These are phyloP conservation scores for Brenthis ino DNA, from an alignment of 2,888 invertebrate species.

Conservation along the genomic window DNA sequence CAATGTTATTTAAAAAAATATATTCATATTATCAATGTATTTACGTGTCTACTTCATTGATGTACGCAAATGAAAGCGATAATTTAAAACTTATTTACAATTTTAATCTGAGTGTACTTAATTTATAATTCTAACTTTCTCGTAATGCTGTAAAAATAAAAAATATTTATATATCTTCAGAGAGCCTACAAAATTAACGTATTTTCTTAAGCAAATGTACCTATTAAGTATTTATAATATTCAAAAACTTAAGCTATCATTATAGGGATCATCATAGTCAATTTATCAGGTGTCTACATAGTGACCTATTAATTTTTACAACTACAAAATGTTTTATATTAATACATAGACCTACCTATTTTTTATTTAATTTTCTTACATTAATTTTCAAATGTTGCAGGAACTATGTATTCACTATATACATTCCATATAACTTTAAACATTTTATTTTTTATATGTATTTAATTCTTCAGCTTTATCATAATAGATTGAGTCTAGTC, in stretches of 20 bases:
- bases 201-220: constrained; percentile 32
- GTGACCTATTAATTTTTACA: constrained; percentile 14
- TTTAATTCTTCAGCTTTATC: constrained; percentile 22
- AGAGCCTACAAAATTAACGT: constrained; percentile 32
- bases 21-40: constrained; percentile 39
- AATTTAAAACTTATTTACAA: constrained; percentile 16
- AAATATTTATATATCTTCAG: constrained; percentile 29
- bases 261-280: constrained; percentile 40
- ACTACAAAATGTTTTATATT: constrained; percentile 16
- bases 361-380: constrained; percentile 6
- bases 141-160: constrained; percentile 17
- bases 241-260: constrained; percentile 19
- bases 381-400: constrained; percentile 2
- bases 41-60: constrained; percentile 31
- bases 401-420: constrained; percentile 10
- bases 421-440: constrained; percentile 15
- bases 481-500: constrained; percentile 29
- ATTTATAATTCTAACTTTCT: constrained; percentile 12
- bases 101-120: constrained; percentile 19
- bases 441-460: constrained; percentile 15
- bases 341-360: constrained; percentile 1
- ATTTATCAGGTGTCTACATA: constrained; percentile 38
- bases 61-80: constrained; percentile 17
- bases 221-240: constrained; percentile 19
- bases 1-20: constrained; percentile 37